Conservation (phyloP, 1,140 invertebrate genomes). For the Brachionus plicatilis region DNA sequence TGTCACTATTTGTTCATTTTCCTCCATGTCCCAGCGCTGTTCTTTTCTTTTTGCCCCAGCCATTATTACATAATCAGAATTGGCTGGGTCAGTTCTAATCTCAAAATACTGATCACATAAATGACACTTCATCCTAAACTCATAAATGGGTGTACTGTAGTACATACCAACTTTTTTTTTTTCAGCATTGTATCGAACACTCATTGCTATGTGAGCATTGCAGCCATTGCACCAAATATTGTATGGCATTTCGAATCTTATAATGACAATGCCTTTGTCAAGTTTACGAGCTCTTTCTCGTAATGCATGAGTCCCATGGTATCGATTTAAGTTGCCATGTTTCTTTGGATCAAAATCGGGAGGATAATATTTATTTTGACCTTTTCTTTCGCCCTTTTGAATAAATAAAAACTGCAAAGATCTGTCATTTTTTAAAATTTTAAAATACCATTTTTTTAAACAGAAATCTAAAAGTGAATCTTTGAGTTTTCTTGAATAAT, state of each 20-base stretch:
- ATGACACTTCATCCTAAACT: slow-evolving; percentile 99
- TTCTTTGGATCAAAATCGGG: slow-evolving; percentile 91
- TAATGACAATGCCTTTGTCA: slow-evolving; percentile 90
- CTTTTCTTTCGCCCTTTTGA: slow-evolving; percentile 88
- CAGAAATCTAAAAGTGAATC: not conserved
- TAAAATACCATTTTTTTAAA: not conserved
- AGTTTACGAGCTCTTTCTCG: slow-evolving; percentile 88
- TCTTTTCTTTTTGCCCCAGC: slow-evolving; percentile 90
- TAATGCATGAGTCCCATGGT: slow-evolving; percentile 85
- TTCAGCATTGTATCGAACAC: slow-evolving; percentile 95
- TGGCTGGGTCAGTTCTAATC: slow-evolving; percentile 96
- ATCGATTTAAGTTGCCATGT: slow-evolving; percentile 80
- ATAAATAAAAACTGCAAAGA: not conserved
- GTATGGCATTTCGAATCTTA: slow-evolving; percentile 98
- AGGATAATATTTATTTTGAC: slow-evolving; percentile 93
- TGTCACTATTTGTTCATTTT: slow-evolving; percentile 78
- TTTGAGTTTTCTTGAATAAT: not conserved
- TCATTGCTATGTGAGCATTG: slow-evolving; percentile 96
- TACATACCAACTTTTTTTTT: slow-evolving; percentile 98
- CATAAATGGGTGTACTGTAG: slow-evolving; percentile 91
- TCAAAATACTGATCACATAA: slow-evolving; percentile 94
- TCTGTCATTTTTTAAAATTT: not conserved
- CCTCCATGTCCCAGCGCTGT: slow-evolving; percentile 90
- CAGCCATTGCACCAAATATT: slow-evolving; percentile 99
- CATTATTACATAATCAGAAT: slow-evolving; percentile 92